Conservation (phyloP, 2,888 invertebrate species). For the Microctonus hyperodae region DNA sequence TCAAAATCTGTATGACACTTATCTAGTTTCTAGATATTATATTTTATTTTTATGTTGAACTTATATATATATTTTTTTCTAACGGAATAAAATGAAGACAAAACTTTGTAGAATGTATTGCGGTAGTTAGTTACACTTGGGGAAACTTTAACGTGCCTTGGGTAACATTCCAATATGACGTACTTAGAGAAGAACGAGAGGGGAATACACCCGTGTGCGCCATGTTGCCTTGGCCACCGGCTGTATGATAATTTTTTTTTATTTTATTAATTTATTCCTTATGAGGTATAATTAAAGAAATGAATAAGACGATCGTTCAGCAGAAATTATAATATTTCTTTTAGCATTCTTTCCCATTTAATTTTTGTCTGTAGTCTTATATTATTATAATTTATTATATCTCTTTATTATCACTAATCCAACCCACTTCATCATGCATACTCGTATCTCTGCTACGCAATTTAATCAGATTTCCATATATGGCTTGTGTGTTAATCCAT, state of each 20-base stretch:
- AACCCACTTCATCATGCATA: neutral
- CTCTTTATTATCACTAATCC: neutral
- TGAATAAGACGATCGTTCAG: neutral
- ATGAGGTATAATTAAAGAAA: neutral
- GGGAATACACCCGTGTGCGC: constrained; percentile 39
- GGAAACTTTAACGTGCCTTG: neutral
- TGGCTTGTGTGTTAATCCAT: constrained; percentile 35
- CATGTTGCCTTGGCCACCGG: constrained; percentile 42
- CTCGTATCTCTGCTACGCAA: constrained; percentile 30
- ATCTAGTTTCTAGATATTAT: neutral
- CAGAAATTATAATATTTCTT: neutral
- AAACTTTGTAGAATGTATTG: neutral
- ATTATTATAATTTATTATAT: neutral
- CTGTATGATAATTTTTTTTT: constrained; percentile 28
- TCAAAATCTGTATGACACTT: constrained; percentile 1
- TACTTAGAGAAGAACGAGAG: constrained; percentile 37
- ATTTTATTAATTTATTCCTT: neutral
- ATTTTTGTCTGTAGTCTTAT: too few relatives aligned
- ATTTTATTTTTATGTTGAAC: neutral
- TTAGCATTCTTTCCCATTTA: neutral
- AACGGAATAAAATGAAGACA: neutral
- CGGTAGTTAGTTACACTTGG: constrained; percentile 14
- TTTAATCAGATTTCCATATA: constrained; percentile 36
- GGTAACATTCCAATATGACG: constrained; percentile 30
- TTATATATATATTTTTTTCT: neutral